These are phyloP conservation scores for Chrysocyon brachyurus DNA, from an alignment of 2,797 vertebrate genomes.

Conservation along the genomic window DNA sequence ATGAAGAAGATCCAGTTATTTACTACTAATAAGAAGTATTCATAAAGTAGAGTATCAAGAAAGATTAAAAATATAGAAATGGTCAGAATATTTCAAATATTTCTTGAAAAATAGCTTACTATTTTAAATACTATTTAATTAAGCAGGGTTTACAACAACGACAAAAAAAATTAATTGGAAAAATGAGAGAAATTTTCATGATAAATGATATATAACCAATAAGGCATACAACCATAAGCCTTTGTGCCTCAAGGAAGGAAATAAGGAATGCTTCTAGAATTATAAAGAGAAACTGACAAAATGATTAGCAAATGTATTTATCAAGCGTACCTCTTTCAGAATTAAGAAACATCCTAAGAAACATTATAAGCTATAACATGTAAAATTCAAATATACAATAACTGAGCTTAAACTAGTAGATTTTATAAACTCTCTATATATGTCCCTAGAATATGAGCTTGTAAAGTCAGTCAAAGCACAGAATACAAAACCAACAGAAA, in stretches of 20 bases:
- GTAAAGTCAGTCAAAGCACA: background rate
- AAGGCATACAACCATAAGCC: background rate
- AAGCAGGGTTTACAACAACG: background rate
- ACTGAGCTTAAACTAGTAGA: background rate
- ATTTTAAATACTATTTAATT: background rate
- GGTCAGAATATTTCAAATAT: background rate
- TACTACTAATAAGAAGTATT: background rate
- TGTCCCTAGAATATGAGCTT: background rate
- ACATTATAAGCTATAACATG: background rate
- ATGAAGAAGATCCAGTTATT: constrained; percentile 7
- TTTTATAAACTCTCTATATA: background rate
- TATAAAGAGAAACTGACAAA: background rate
- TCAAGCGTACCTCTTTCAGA: background rate
- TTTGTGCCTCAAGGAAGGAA: background rate
- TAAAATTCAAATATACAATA: background rate
- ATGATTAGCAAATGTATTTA: background rate
- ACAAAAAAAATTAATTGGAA: background rate
- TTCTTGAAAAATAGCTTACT: background rate
- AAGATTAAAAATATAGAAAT: background rate
- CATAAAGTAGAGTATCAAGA: background rate
- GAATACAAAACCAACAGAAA: background rate
- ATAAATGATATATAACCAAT: background rate
- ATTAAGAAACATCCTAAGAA: background rate
- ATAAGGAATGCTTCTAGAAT: background rate
- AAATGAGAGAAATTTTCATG: background rate